Evolutionary conservation across 1,140 invertebrate genomes (phyloP).

Genomic region (Amphibalanus amphitrite): DNA sequence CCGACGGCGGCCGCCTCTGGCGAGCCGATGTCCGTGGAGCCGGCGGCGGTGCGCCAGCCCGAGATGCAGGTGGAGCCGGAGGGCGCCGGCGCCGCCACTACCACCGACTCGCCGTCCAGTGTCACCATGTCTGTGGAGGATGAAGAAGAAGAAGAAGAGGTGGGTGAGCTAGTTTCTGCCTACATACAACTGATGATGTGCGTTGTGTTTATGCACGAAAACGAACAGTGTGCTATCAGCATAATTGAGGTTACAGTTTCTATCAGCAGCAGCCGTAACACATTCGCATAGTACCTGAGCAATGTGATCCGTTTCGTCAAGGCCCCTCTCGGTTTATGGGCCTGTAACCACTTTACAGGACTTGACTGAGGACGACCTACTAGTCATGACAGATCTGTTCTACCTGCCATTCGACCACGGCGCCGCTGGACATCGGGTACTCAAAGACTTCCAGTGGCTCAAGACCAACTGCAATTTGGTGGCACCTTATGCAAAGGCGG

Average conservation of each 20-base stretch:
- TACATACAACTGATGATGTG: too few species aligned
- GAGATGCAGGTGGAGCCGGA: constrained; percentile 9
- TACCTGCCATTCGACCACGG: constrained; percentile 97
- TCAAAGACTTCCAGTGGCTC: constrained; percentile 91
- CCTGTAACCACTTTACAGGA: not conserved
- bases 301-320: too few species aligned
- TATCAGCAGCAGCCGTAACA: too few species aligned
- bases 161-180: too few species aligned
- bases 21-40: constrained; percentile 9
- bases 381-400: constrained; percentile 80
- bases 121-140: not conserved
- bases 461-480: constrained; percentile 69
- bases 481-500: constrained; percentile 23
- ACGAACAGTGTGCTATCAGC: too few species aligned
- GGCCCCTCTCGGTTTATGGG: too few species aligned
- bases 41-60: not conserved
- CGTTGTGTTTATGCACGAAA: too few species aligned
- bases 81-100: not conserved
- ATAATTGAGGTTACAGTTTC: too few species aligned
- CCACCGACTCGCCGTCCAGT: not conserved
- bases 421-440: constrained; percentile 56
- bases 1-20: constrained; percentile 1
- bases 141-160: not conserved
- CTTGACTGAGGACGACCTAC: constrained; percentile 60
- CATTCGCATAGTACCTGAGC: too few species aligned